These are phyloP conservation scores for Siderastrea radians DNA, from an alignment of 92 coral and sea anemone genomes.

Conservation along the genomic window DNA sequence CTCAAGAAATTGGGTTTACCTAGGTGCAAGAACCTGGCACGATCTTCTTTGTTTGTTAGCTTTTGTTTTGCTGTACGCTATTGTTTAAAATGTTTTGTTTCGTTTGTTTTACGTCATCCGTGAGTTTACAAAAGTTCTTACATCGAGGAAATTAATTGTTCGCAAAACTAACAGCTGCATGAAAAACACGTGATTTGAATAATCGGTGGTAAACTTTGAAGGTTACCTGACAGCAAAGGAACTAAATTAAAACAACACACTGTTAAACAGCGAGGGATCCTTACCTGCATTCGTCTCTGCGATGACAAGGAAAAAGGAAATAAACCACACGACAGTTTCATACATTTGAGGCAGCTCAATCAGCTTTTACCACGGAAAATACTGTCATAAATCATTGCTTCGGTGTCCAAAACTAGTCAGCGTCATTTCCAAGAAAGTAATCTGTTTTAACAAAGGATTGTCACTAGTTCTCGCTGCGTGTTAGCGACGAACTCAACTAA, in stretches of 20 bases:
- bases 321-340: neutral
- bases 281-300: constrained; percentile 3
- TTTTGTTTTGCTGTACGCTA: too few species aligned
- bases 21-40: too few species aligned
- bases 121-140: too few species aligned
- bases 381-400: neutral
- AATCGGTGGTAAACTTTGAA: neutral
- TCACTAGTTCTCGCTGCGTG: neutral
- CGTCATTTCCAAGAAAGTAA: neutral
- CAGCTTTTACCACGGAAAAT: neutral
- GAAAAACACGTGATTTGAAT: too few species aligned
- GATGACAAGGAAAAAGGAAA: constrained; percentile 2
- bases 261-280: neutral
- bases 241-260: neutral
- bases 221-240: too few species aligned
- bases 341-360: neutral
- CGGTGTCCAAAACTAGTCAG: neutral
- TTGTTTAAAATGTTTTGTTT: too few species aligned
- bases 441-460: neutral
- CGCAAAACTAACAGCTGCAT: too few species aligned
- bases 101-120: too few species aligned
- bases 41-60: too few species aligned
- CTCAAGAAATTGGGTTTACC: too few species aligned
- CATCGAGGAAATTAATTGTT: too few species aligned
- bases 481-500: neutral